Evolutionary conservation across 2,797 vertebrate species (phyloP).

Genomic region (Atherinosoma microstoma): DNA sequence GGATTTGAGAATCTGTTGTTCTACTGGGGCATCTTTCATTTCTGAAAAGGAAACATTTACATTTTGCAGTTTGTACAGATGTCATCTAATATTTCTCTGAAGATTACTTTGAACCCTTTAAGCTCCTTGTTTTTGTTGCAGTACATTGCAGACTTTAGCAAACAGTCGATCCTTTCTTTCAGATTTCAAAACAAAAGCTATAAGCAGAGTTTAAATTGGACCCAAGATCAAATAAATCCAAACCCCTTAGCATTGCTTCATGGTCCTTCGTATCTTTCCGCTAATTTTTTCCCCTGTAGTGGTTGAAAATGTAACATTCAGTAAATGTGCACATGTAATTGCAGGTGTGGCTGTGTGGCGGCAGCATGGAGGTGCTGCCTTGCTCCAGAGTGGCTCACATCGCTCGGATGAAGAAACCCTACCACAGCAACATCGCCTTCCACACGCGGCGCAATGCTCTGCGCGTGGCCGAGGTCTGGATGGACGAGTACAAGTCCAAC

Average conservation of each 20-base stretch:
- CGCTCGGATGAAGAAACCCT: constrained; percentile 94
- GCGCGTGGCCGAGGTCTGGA: constrained; percentile 97
- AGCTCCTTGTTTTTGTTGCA: background rate
- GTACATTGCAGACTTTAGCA: too few relatives aligned
- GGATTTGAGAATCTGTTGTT: constrained; percentile 15
- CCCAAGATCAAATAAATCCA: background rate
- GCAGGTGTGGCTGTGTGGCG: constrained; percentile 97
- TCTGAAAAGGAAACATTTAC: background rate
- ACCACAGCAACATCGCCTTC: constrained; percentile 94
- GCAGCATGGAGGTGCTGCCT: constrained; percentile 98
- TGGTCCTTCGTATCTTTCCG: background rate
- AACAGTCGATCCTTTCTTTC: background rate
- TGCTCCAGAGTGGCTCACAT: constrained; percentile 97
- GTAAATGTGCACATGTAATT: background rate
- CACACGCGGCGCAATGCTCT: constrained; percentile 94
- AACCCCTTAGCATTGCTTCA: background rate
- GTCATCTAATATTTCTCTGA: too few relatives aligned
- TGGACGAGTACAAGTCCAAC: constrained; percentile 95
- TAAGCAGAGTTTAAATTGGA: background rate
- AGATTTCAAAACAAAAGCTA: too few relatives aligned
- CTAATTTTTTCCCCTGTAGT: background rate
- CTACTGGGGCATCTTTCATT: background rate
- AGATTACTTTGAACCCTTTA: background rate
- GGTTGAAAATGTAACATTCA: background rate
- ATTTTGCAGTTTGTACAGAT: background rate